Evolutionary conservation across 2,113 vertebrate species (phyloP), one percentile per base, ranked within the genome.

Genomic region (Symphodus melops): DNA sequence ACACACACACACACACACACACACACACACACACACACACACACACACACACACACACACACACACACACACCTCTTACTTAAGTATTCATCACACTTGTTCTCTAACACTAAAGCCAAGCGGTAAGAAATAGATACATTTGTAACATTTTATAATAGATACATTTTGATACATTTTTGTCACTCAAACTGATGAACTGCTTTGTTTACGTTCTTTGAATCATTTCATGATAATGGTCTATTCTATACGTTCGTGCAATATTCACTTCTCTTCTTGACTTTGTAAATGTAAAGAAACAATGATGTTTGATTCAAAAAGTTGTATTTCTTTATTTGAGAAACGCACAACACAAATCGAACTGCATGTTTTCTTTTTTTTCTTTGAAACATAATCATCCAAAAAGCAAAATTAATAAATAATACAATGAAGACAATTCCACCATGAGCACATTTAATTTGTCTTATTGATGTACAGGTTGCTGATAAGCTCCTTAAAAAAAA

Each of bases 11-110:
- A 72, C 57, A 64, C 69, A 82, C 82, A 79, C 77, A 81, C 68
- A 76, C 86, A 64, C 60, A 57, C 37, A 56, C 49, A 52, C 58
- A 46, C 60, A 68, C 13, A 13, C 63, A n/a, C 23, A 46, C 41
- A 39, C 46, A 76, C 85, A 75, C 83, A 87, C 63, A 72, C 36
- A 70, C 70, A 56, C 63, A 68, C 77, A 69, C 71, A 65, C 77
- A 80, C 78, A 69, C 79, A 79, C 66, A 76, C 83, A 53, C n/a
- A 37, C 42, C 37, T 12, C 9, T 9, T 9, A 20, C 48, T 19
- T 33, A 5, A 39, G 19, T 60, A 49, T 65, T 53, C 52, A 64
- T 68, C 51, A 51, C 37, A 16, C 70, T 70, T 67, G 16, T 20
- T 44, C 3, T 8, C 20, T 33, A 42, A 61, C 53, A 64, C 19